phyloP scores from a whole-genome alignment of 64 coral and sea anemone species.

The Montipora capricornis region DNA sequence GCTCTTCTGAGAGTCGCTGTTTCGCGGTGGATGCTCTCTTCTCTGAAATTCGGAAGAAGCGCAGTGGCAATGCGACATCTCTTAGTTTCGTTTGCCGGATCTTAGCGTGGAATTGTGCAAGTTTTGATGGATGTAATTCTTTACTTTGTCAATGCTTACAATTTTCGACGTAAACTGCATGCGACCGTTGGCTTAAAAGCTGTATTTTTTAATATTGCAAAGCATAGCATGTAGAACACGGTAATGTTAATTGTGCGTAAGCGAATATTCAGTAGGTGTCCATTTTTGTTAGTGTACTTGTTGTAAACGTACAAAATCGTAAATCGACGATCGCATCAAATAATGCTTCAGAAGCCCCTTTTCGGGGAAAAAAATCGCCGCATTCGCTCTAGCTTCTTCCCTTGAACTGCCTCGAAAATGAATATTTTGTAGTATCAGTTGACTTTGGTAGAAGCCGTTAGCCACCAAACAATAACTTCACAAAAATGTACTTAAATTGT shows the following conservation, averaged over 20 bases:
- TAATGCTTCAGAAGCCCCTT: too few species aligned
- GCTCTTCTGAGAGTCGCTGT: neutral
- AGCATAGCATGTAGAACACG: neutral
- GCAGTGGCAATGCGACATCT: neutral
- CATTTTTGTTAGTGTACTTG: neutral
- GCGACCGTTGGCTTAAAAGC: neutral
- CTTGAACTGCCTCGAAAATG: neutral
- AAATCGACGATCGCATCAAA: too few species aligned
- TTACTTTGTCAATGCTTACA: neutral
- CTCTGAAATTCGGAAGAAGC: neutral
- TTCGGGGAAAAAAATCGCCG: neutral
- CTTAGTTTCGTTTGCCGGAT: neutral
- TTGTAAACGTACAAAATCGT: too few species aligned
- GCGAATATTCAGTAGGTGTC: neutral
- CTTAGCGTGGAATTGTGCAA: slow-evolving; percentile 4
- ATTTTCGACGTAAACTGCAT: neutral
- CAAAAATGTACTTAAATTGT: neutral
- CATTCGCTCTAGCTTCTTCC: neutral
- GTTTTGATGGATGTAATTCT: neutral
- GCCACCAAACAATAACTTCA: neutral
- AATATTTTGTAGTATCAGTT: too few species aligned
- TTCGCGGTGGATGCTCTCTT: neutral
- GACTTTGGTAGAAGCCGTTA: neutral
- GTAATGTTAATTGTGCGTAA: neutral
- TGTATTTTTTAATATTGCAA: neutral